Percentiles rank a stretch among this genome's conserved stretches.
phyloP scores from a whole-genome alignment of 2,888 invertebrate species.

The Eremobia ochroleuca region DNA sequence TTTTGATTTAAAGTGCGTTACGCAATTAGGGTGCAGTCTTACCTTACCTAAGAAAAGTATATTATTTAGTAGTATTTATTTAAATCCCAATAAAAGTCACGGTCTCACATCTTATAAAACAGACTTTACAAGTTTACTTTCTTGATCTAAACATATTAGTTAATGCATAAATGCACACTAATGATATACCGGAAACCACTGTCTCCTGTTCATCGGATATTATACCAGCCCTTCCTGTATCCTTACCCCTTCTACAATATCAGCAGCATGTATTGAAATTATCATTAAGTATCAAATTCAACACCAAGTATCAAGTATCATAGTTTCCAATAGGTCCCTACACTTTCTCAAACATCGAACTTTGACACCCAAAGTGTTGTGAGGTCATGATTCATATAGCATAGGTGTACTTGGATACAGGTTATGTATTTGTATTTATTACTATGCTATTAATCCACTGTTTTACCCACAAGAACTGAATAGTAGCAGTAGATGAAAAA shows the following conservation, averaged over 20 bases:
- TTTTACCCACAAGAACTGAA: neutral
- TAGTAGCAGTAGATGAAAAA: neutral
- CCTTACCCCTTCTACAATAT: constrained; percentile 13
- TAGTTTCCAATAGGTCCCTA: constrained; percentile 25
- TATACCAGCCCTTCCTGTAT: constrained; percentile 4
- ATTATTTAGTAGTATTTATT: too few relatives aligned
- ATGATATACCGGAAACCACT: neutral
- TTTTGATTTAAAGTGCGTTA: too few relatives aligned
- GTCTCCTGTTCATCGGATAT: neutral
- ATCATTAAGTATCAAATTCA: constrained; percentile 36
- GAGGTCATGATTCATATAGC: constrained; percentile 30
- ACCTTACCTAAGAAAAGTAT: too few relatives aligned
- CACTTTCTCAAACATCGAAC: constrained; percentile 59
- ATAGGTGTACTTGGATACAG: neutral
- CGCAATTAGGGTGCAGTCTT: too few relatives aligned
- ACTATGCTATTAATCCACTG: neutral
- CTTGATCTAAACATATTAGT: too few relatives aligned
- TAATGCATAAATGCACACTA: neutral
- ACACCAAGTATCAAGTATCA: constrained; percentile 47
- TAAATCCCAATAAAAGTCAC: too few relatives aligned
- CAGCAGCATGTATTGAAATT: constrained; percentile 33
- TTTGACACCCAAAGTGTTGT: constrained; percentile 41
- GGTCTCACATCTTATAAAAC: too few relatives aligned
- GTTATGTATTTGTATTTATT: neutral
- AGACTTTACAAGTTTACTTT: too few relatives aligned